These are phyloP conservation scores for Hephaestus fuliginosus DNA, from an alignment of 2,797 vertebrate genomes.

Conservation along the genomic window DNA sequence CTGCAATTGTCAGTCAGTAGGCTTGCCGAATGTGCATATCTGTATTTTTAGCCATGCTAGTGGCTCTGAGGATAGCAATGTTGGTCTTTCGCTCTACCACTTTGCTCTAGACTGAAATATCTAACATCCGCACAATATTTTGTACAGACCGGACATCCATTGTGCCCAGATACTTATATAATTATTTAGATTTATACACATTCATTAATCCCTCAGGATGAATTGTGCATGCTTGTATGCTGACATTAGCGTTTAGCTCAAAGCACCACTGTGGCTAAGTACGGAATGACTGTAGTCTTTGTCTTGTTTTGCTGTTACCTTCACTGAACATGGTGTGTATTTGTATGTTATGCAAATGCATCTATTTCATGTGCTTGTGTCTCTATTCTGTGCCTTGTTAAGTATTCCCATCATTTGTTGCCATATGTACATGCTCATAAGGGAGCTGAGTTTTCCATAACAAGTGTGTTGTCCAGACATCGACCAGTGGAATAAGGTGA, in stretches of 20 bases:
- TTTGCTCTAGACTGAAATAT: constrained; percentile 8
- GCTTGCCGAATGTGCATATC: neutral
- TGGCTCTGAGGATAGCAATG: neutral
- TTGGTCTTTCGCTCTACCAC: neutral
- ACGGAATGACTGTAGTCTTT: neutral
- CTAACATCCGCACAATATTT: no score
- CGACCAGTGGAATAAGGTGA: constrained; percentile 99
- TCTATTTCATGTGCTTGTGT: neutral
- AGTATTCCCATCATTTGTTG: constrained; percentile 1
- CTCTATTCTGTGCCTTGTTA: constrained; percentile 7
- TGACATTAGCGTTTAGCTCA: neutral
- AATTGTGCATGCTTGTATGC: neutral
- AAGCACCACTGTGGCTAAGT: neutral
- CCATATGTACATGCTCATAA: neutral
- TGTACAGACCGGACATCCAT: no score
- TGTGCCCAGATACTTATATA: no score
- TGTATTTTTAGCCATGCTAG: constrained; percentile 13
- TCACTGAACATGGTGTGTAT: neutral
- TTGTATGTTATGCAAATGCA: neutral
- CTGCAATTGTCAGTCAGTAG: constrained; percentile 3
- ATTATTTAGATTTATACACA: neutral
- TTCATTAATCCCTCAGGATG: neutral
- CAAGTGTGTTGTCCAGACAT: constrained; percentile 88
- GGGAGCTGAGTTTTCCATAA: constrained; percentile 63
- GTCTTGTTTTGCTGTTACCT: neutral